Conservation (phyloP, 2,797 vertebrate genomes). For the Iguana delicatissima region DNA sequence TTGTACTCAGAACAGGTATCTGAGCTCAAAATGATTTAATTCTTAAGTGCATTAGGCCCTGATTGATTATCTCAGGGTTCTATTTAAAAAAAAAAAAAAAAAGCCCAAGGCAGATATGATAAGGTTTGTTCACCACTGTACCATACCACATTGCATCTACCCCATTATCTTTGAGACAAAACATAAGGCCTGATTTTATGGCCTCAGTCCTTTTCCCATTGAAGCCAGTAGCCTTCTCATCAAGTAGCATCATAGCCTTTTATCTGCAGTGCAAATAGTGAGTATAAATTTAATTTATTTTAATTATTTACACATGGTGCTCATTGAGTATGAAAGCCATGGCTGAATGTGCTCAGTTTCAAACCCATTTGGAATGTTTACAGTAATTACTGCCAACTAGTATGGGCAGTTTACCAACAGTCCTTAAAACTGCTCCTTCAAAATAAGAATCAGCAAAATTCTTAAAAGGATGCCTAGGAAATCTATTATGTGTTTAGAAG, state of each 20-base stretch:
- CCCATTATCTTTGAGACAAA: neutral
- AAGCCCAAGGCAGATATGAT: no score
- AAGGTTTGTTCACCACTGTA: neutral
- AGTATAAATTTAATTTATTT: conserved; percentile 3
- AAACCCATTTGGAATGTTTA: neutral
- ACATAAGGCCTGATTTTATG: neutral
- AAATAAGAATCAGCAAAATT: neutral
- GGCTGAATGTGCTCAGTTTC: neutral
- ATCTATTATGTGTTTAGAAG: neutral
- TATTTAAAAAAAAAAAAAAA: neutral
- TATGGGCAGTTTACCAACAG: neutral
- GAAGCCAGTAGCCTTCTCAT: neutral
- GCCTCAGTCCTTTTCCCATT: neutral
- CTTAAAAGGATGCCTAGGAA: neutral
- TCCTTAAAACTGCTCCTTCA: neutral
- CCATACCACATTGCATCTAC: no score
- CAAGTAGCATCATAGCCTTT: neutral
- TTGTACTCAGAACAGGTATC: neutral
- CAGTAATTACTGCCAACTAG: neutral
- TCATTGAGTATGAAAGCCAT: neutral
- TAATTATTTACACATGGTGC: conserved; percentile 16
- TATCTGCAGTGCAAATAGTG: neutral
- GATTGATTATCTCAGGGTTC: neutral
- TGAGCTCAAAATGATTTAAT: neutral
- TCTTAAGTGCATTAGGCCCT: neutral